These are phyloP conservation scores for Meloidogyne chitwoodi DNA, from an alignment of 1,140 invertebrate genomes.

Conservation along the genomic window DNA sequence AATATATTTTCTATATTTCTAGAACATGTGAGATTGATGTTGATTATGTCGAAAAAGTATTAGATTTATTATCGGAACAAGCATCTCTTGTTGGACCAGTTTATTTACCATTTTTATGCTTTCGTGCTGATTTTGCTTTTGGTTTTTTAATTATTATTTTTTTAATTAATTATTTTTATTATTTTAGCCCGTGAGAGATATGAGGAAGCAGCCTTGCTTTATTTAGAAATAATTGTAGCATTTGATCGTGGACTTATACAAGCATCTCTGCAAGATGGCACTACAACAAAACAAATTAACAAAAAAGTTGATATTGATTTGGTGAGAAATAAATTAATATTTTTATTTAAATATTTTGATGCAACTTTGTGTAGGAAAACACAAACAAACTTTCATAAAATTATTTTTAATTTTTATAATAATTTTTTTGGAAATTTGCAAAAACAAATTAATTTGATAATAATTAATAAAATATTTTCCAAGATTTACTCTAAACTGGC, in stretches of 20 bases:
- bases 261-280: neutral
- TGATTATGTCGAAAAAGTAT: constrained; percentile 20
- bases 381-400: no score
- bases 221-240: constrained; percentile 21
- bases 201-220: constrained; percentile 7
- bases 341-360: no score
- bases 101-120: constrained; percentile 14
- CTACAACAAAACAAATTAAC: neutral
- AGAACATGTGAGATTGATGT: constrained; percentile 13
- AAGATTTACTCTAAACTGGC: constrained; percentile 29
- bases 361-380: no score
- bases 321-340: neutral
- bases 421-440: no score
- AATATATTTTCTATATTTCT: neutral
- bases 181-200: constrained; percentile 21
- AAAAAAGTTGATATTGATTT: constrained; percentile 18
- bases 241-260: constrained; percentile 12
- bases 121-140: constrained; percentile 26
- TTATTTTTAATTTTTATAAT: neutral
- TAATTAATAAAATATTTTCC: constrained; percentile 1
- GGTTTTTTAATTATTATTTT: neutral
- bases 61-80: constrained; percentile 24
- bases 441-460: no score
- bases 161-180: neutral
- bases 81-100: constrained; percentile 22